phyloP scores from a whole-genome alignment of 1,140 invertebrate species.

The Listronotus oregonensis region DNA sequence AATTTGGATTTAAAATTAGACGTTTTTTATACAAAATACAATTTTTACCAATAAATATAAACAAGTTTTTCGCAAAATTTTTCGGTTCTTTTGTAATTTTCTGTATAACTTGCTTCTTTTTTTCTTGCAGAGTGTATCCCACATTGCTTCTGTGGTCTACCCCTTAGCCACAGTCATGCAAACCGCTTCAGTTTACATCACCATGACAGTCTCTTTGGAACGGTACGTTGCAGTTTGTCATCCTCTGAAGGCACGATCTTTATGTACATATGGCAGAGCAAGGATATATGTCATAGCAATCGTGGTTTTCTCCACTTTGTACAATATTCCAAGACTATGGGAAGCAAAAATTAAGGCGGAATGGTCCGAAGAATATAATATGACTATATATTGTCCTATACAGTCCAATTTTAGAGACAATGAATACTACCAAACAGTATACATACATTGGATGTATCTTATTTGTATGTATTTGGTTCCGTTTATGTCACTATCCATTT shows the following conservation, averaged over 20 bases:
- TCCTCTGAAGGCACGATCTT: conserved; percentile 81
- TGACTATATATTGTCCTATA: conserved; percentile 71
- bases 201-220: conserved; percentile 93
- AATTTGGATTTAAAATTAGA: too few relatives aligned
- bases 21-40: too few relatives aligned
- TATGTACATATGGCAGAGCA: conserved; percentile 90
- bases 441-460: conserved; percentile 92
- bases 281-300: conserved; percentile 84
- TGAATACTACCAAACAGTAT: conserved; percentile 78
- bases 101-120: too few relatives aligned
- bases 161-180: conserved; percentile 87
- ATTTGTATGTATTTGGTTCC: conserved; percentile 91
- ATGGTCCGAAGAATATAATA: conserved; percentile 60
- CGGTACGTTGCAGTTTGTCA: conserved; percentile 91
- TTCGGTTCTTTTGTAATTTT: too few relatives aligned
- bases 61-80: too few relatives aligned
- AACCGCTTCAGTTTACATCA: conserved; percentile 93
- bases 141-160: conserved; percentile 81
- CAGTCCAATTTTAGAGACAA: conserved; percentile 74
- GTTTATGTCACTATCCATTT: conserved; percentile 79
- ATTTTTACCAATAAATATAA: too few relatives aligned
- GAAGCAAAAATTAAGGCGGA: conserved; percentile 63
- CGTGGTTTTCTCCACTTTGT: conserved; percentile 79
- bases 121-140: conserved; percentile 67
- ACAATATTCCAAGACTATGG: conserved; percentile 84